Evolutionary conservation across 2,113 vertebrate species (phyloP).

Genomic region (Acanthochromis polyacanthus): DNA sequence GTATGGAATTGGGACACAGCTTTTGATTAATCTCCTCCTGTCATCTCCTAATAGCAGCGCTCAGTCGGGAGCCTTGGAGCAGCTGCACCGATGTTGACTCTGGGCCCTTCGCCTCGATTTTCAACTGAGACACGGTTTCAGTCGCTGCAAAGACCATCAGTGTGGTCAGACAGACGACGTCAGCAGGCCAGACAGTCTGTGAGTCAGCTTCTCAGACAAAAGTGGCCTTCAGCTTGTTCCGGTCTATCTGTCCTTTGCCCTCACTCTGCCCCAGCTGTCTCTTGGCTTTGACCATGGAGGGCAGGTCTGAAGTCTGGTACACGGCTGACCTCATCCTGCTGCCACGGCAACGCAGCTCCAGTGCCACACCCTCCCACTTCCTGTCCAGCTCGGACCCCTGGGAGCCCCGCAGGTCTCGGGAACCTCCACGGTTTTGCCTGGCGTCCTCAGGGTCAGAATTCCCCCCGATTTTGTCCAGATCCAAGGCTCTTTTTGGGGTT

Average conservation of each 20-base stretch:
- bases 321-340: conserved; percentile 85
- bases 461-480: conserved; percentile 86
- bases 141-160: conserved; percentile 24
- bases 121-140: conserved; percentile 25
- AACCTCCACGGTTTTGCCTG: conserved; percentile 27
- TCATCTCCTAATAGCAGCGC: conserved; percentile 8
- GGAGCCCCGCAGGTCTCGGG: conserved; percentile 21
- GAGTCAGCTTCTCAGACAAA: conserved; percentile 88
- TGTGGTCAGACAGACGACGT: conserved; percentile 4
- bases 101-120: conserved; percentile 11
- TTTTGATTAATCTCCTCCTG: conserved; percentile 42
- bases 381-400: conserved; percentile 78
- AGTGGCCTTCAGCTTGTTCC: conserved; percentile 88
- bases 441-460: not conserved
- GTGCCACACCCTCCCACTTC: conserved; percentile 85
- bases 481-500: conserved; percentile 83
- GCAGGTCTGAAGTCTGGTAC: conserved; percentile 84
- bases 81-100: conserved; percentile 50
- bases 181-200: not conserved
- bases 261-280: conserved; percentile 71
- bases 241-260: conserved; percentile 59
- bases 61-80: conserved; percentile 14
- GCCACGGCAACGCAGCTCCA: conserved; percentile 83
- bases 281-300: conserved; percentile 80
- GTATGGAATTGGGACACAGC: conserved; percentile 30